Percentiles rank a stretch among this genome's conserved stretches.
These are phyloP conservation scores for Scaeva pyrastri DNA, from an alignment of 2,888 invertebrate species.

Conservation along the genomic window DNA sequence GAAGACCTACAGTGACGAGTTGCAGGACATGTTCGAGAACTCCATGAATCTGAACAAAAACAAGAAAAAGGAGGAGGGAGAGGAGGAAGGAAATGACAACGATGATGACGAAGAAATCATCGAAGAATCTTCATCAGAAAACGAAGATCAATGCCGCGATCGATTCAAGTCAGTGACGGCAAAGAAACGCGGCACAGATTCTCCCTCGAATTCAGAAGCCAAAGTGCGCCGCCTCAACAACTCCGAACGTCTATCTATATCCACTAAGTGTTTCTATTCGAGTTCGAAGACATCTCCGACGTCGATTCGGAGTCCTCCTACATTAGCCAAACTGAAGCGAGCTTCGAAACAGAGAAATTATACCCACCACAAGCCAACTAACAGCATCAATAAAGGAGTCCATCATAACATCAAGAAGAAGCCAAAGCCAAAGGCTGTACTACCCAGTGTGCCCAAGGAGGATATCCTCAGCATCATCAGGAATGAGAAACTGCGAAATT, in stretches of 20 bases:
- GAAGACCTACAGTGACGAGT: conserved; percentile 73
- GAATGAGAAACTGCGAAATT: conserved; percentile 80
- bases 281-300: conserved; percentile 45
- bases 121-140: conserved; percentile 67
- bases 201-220: conserved; percentile 57
- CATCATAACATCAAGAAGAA: conserved; percentile 80
- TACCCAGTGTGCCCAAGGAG: conserved; percentile 12
- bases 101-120: conserved; percentile 22
- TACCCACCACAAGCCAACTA: neutral
- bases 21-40: conserved; percentile 80
- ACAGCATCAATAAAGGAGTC: conserved; percentile 80
- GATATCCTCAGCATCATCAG: conserved; percentile 79
- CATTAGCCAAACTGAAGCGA: neutral
- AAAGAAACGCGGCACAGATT: conserved; percentile 67
- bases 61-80: conserved; percentile 62
- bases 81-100: conserved; percentile 2
- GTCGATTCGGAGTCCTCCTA: conserved; percentile 25
- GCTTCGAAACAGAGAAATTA: neutral
- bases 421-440: conserved; percentile 24
- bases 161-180: neutral
- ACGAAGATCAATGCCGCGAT: conserved; percentile 25
- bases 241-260: conserved; percentile 69
- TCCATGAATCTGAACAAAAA: conserved; percentile 80
- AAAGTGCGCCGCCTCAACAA: conserved; percentile 72
- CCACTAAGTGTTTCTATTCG: conserved; percentile 79